phyloP scores from a whole-genome alignment of 2,888 invertebrate species.

The Watsonalla binaria region DNA sequence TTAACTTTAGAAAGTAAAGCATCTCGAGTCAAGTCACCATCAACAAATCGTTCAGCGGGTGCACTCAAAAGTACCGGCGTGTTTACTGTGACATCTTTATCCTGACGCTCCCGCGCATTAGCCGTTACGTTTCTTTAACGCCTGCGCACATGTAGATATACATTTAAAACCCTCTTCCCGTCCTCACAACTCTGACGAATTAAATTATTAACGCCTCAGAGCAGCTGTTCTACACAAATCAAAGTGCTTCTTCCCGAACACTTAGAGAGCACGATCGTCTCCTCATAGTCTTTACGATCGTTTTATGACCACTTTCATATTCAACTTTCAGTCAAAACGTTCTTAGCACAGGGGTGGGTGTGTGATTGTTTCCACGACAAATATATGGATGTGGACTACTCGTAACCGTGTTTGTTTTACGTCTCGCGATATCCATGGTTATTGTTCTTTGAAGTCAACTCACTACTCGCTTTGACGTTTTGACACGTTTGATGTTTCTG shows the following conservation, averaged over 20 bases:
- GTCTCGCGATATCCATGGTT: conserved; percentile 47
- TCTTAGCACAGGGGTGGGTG: conserved; percentile 34
- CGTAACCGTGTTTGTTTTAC: conserved; percentile 60
- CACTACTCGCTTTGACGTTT: conserved; percentile 35
- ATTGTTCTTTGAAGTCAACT: conserved; percentile 63
- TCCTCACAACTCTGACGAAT: conserved; percentile 72
- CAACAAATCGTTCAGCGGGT: conserved; percentile 62
- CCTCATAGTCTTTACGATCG: conserved; percentile 62
- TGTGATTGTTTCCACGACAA: conserved; percentile 67
- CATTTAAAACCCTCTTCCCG: conserved; percentile 67
- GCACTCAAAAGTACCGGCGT: conserved; percentile 30
- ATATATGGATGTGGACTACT: conserved; percentile 64
- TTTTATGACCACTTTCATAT: conserved; percentile 73
- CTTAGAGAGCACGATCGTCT: conserved; percentile 52
- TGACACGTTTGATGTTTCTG: conserved; percentile 57
- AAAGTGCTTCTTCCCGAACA: conserved; percentile 62
- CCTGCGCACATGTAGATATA: conserved; percentile 53
- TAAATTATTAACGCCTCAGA: conserved; percentile 74
- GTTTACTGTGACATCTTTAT: conserved; percentile 43
- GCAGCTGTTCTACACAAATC: conserved; percentile 76
- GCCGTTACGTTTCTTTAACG: conserved; percentile 54
- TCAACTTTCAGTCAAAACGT: conserved; percentile 59
- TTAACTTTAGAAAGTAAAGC: conserved; percentile 40
- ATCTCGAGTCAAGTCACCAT: conserved; percentile 39
- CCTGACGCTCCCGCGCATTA: conserved; percentile 51